A percentile compares a stretch with the other conserved stretches of the same genome.
These are phyloP conservation scores for Diabrotica virgifera DNA, from an alignment of 1,140 invertebrate genomes.

Conservation along the genomic window DNA sequence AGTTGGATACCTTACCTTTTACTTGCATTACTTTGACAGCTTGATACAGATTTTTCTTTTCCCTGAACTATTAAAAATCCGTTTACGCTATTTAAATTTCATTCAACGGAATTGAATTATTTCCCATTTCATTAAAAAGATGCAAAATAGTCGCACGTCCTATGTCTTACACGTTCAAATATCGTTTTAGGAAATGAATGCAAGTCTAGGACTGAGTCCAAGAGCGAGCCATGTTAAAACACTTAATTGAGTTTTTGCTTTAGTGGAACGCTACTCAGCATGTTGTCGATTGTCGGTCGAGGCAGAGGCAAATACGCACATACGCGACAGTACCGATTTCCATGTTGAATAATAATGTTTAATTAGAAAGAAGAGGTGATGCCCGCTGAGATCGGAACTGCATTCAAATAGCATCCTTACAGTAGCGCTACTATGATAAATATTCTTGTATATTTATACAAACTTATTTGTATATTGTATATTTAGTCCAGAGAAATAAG, in stretches of 20 bases:
- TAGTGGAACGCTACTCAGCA: constrained; percentile 7
- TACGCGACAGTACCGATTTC: constrained; percentile 8
- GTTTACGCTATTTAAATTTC: too few relatives aligned
- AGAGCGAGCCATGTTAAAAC: neutral
- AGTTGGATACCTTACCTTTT: too few relatives aligned
- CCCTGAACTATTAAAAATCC: too few relatives aligned
- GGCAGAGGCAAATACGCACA: neutral
- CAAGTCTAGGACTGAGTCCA: neutral
- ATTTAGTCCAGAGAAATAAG: too few relatives aligned
- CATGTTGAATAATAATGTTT: constrained; percentile 28
- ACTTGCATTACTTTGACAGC: too few relatives aligned
- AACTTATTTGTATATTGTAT: too few relatives aligned
- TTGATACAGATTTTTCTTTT: too few relatives aligned
- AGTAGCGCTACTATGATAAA: neutral
- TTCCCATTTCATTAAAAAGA: neutral
- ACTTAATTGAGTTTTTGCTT: constrained; percentile 10
- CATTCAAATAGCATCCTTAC: constrained; percentile 10
- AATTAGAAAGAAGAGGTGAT: constrained; percentile 17
- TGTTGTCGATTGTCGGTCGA: constrained; percentile 1
- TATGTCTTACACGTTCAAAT: constrained; percentile 6
- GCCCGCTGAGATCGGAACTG: constrained; percentile 7
- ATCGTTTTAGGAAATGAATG: constrained; percentile 12
- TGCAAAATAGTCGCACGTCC: constrained; percentile 9
- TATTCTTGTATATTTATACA: too few relatives aligned
- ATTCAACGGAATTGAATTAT: too few relatives aligned